Conservation (phyloP, 2,888 invertebrate genomes). For the Meiosimyza decipiens region DNA sequence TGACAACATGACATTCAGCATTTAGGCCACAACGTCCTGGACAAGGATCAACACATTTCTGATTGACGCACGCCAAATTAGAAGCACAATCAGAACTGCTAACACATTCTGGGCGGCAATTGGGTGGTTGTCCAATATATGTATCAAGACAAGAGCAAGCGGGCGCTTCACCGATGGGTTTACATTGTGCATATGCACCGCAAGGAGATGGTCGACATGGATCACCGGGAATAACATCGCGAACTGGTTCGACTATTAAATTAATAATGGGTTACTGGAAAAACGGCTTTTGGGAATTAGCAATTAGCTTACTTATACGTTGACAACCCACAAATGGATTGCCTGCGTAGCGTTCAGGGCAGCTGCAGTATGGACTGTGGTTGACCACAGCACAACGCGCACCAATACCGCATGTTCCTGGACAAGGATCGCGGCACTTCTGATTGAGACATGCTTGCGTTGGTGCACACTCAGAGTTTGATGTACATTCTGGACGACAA, state of each 20-base stretch:
- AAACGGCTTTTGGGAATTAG: background rate
- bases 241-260: slow-evolving; percentile 67
- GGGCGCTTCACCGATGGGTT: slow-evolving; percentile 74
- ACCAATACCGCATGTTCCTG: slow-evolving; percentile 81
- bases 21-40: slow-evolving; percentile 77
- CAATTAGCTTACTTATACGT: slow-evolving; percentile 67
- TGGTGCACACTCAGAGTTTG: slow-evolving; percentile 79
- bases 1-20: slow-evolving; percentile 80
- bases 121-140: slow-evolving; percentile 78
- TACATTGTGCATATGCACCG: slow-evolving; percentile 82
- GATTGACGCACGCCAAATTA: slow-evolving; percentile 78
- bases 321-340: slow-evolving; percentile 81
- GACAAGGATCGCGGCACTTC: slow-evolving; percentile 85
- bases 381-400: slow-evolving; percentile 82
- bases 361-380: slow-evolving; percentile 84
- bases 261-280: background rate
- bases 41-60: slow-evolving; percentile 82
- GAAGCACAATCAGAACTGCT: slow-evolving; percentile 80
- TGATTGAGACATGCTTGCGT: slow-evolving; percentile 81
- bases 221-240: slow-evolving; percentile 68
- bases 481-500: slow-evolving; percentile 81
- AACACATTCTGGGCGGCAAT: slow-evolving; percentile 83
- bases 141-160: slow-evolving; percentile 80
- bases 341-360: slow-evolving; percentile 75
- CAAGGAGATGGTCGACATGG: slow-evolving; percentile 85